A percentile compares a stretch with the other conserved stretches of the same genome.
Evolutionary conservation across 2,888 invertebrate genomes (phyloP).

Genomic region (Lasioglossum pauxillum): DNA sequence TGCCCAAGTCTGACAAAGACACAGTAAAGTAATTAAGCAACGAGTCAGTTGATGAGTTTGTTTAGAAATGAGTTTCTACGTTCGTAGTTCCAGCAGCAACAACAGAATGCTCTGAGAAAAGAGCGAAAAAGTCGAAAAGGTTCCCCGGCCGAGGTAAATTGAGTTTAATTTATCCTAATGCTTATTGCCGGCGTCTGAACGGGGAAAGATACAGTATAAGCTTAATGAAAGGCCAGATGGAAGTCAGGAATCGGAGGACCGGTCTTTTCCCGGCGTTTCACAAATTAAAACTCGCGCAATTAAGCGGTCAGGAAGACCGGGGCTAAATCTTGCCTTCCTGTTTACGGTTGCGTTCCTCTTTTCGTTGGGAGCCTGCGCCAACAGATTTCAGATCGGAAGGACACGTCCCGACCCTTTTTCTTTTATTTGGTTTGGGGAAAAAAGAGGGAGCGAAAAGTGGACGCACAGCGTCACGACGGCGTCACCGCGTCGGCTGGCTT

Average conservation of each 20-base stretch:
- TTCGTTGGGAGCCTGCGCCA: constrained; percentile 20
- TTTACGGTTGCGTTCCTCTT: constrained; percentile 76
- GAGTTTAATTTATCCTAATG: constrained; percentile 57
- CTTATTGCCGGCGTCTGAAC: constrained; percentile 47
- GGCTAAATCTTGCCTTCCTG: constrained; percentile 69
- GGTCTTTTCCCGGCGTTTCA: constrained; percentile 64
- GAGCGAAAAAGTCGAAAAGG: not conserved
- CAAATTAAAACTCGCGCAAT: constrained; percentile 81
- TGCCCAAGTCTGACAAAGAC: not conserved
- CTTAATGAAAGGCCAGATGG: constrained; percentile 62
- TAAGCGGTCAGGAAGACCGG: constrained; percentile 73
- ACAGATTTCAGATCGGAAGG: constrained; percentile 32
- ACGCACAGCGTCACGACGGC: constrained; percentile 76
- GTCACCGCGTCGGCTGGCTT: constrained; percentile 71
- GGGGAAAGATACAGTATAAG: constrained; percentile 52
- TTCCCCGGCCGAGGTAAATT: constrained; percentile 28
- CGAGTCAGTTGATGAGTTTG: not conserved
- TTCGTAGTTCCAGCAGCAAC: not conserved
- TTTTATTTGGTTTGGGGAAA: constrained; percentile 43
- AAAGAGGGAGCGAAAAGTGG: constrained; percentile 58
- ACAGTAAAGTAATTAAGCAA: not conserved
- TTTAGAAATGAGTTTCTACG: not conserved
- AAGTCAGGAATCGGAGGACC: constrained; percentile 58
- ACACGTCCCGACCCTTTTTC: constrained; percentile 24
- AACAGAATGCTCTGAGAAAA: not conserved